These are phyloP conservation scores for Astatoreochromis straeleni DNA, from an alignment of 2,113 vertebrate species.

Conservation along the genomic window DNA sequence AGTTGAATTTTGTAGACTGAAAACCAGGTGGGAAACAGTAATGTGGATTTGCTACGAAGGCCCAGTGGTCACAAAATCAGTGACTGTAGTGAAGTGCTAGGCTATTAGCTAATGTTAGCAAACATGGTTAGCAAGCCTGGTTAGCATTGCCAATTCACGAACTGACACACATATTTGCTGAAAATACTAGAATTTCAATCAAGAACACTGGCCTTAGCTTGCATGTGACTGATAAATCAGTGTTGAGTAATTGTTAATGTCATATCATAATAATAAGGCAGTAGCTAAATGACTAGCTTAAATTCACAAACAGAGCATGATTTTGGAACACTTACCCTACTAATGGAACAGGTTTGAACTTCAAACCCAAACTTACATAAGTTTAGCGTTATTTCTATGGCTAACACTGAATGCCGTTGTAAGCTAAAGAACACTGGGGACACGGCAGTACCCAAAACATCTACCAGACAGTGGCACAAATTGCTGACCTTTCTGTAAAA, in stretches of 20 bases:
- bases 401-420: background rate
- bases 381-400: background rate
- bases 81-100: background rate
- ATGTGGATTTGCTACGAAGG: background rate
- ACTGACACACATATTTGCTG: background rate
- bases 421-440: background rate
- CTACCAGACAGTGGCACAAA: background rate
- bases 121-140: background rate
- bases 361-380: background rate
- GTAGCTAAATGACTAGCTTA: background rate
- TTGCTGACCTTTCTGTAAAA: background rate
- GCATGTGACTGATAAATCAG: background rate
- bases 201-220: background rate
- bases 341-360: background rate
- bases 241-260: background rate
- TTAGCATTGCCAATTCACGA: background rate
- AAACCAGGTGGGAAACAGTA: background rate
- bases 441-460: background rate
- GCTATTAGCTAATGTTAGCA: background rate
- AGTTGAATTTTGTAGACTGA: background rate
- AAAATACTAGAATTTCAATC: background rate
- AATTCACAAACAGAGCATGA: background rate
- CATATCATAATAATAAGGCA: background rate
- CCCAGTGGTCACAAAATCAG: background rate
- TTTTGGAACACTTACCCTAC: background rate